Evolutionary conservation across 1,140 invertebrate species (phyloP).

Genomic region (Matsumurasca onukii): DNA sequence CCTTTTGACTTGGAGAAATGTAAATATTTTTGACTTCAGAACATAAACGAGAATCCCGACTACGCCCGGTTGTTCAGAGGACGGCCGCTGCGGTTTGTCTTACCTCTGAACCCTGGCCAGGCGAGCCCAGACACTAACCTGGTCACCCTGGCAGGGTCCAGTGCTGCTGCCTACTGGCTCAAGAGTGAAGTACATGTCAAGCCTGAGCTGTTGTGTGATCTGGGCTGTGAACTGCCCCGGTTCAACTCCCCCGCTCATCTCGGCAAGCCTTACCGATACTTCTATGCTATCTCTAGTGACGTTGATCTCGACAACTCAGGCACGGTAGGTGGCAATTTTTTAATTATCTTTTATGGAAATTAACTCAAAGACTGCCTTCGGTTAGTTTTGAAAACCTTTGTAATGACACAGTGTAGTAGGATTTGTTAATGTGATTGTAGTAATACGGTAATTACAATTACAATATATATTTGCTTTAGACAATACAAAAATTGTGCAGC

Average conservation of each 20-base stretch:
- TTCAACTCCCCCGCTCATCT: slow-evolving; percentile 71
- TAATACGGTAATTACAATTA: too few relatives aligned
- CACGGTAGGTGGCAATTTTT: slow-evolving; percentile 64
- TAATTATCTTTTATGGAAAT: too few relatives aligned
- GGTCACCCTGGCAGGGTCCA: slow-evolving; percentile 46
- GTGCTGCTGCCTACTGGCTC: slow-evolving; percentile 54
- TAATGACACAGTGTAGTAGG: too few relatives aligned
- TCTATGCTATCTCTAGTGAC: slow-evolving; percentile 87
- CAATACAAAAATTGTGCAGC: too few relatives aligned
- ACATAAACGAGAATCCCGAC: slow-evolving; percentile 74
- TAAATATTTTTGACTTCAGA: too few relatives aligned
- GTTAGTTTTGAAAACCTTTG: too few relatives aligned
- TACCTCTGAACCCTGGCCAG: slow-evolving; percentile 53
- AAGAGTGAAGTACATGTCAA: slow-evolving; percentile 54
- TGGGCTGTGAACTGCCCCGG: slow-evolving; percentile 82
- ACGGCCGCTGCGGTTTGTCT: slow-evolving; percentile 68
- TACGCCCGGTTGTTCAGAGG: slow-evolving; percentile 78
- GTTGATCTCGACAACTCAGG: slow-evolving; percentile 79
- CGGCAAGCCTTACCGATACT: slow-evolving; percentile 73
- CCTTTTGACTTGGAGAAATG: too few relatives aligned
- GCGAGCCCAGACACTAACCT: slow-evolving; percentile 17
- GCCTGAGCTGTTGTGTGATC: slow-evolving; percentile 66
- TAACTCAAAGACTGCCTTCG: too few relatives aligned
- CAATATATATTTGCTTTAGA: too few relatives aligned
- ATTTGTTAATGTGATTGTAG: too few relatives aligned